These are phyloP conservation scores for Pseudomyrmex dendroicus DNA, from an alignment of 1,140 invertebrate species.

Conservation along the genomic window DNA sequence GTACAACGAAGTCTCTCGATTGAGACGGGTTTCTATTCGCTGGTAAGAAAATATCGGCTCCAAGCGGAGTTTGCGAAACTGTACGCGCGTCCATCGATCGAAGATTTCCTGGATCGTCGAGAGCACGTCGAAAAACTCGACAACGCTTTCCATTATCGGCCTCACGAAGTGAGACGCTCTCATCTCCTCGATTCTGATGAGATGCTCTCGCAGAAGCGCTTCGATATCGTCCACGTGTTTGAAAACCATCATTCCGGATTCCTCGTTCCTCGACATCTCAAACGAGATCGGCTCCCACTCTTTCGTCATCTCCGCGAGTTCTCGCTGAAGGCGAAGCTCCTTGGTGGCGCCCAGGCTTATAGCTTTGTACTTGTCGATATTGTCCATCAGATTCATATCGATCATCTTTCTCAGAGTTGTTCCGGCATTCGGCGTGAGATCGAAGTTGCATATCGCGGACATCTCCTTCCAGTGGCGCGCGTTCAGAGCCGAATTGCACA, in stretches of 20 bases:
- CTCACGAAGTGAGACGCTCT: conserved; percentile 89
- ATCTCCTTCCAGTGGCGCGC: conserved; percentile 90
- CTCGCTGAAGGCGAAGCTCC: conserved; percentile 87
- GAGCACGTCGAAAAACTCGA: conserved; percentile 87
- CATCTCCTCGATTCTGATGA: conserved; percentile 89
- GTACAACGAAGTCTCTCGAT: conserved; percentile 86
- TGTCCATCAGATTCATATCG: conserved; percentile 86
- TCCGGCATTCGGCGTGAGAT: conserved; percentile 88
- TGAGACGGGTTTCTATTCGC: conserved; percentile 88
- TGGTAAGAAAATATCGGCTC: conserved; percentile 88
- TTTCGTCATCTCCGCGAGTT: conserved; percentile 87
- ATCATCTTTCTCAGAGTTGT: conserved; percentile 88
- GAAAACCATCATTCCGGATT: conserved; percentile 85
- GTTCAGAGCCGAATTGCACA: conserved; percentile 90
- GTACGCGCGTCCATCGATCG: conserved; percentile 87
- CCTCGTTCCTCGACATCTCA: conserved; percentile 81
- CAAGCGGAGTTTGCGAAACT: conserved; percentile 87
- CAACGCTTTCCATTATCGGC: conserved; percentile 86
- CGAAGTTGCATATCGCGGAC: conserved; percentile 87
- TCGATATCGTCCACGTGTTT: conserved; percentile 87
- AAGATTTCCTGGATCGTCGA: conserved; percentile 86
- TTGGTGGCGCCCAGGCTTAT: conserved; percentile 90
- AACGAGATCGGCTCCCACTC: conserved; percentile 88
- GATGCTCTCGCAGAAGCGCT: conserved; percentile 88
- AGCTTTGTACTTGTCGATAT: conserved; percentile 87